A percentile compares a stretch with the other conserved stretches of the same genome.
These are phyloP conservation scores for Acrobasis suavella DNA, from an alignment of 2,888 invertebrate species.

Conservation along the genomic window DNA sequence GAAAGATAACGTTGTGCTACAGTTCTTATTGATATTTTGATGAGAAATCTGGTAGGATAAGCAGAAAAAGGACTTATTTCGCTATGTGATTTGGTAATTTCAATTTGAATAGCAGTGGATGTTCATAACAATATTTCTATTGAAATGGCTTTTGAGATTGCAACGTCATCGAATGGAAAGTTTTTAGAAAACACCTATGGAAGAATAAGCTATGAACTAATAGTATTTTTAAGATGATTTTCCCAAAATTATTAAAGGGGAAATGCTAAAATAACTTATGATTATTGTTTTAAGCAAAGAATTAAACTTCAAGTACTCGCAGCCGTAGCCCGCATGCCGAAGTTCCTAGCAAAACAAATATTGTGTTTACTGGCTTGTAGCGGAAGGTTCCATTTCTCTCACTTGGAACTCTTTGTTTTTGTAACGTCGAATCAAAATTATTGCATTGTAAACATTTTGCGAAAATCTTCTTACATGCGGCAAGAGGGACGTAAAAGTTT, in stretches of 20 bases:
- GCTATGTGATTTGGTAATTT: background rate
- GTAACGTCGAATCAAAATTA: conserved; percentile 61
- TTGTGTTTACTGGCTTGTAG: background rate
- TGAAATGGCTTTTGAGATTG: no score
- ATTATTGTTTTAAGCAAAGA: no score
- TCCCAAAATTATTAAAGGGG: no score
- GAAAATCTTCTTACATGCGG: conserved; percentile 77
- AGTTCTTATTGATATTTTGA: conserved; percentile 51
- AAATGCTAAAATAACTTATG: no score
- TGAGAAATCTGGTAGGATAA: conserved; percentile 46
- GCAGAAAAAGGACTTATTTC: conserved; percentile 43
- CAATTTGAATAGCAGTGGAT: conserved; percentile 30
- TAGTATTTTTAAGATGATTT: no score
- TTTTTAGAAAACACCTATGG: no score
- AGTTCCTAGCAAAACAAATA: background rate
- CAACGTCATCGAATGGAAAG: no score
- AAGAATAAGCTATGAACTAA: no score
- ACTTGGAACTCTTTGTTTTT: conserved; percentile 23
- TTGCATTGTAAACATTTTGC: conserved; percentile 75
- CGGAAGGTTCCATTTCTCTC: background rate
- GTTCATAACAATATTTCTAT: no score
- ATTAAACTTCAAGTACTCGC: conserved; percentile 28
- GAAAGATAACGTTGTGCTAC: conserved; percentile 53
- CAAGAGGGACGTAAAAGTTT: conserved; percentile 75
- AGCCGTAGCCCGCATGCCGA: background rate